Percentiles rank a stretch among this genome's conserved stretches.
Evolutionary conservation across 2,888 invertebrate genomes (phyloP).

Genomic region (Cynaeus angustus): DNA sequence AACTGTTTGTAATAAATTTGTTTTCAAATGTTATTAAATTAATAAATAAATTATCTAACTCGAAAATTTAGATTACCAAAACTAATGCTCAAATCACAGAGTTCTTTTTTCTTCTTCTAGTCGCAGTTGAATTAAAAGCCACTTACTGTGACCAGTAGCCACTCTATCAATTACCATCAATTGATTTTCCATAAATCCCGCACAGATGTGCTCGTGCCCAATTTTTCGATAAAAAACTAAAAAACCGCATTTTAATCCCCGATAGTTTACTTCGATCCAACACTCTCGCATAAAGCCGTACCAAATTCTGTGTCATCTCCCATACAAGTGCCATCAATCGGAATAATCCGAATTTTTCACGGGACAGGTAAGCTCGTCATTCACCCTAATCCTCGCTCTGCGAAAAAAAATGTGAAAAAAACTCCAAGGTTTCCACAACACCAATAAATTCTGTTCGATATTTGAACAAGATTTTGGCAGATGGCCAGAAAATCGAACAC

Average conservation of each 20-base stretch:
- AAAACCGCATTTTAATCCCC: conserved; percentile 1
- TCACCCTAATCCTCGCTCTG: not conserved
- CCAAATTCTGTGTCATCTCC: conserved; percentile 28
- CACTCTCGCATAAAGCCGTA: conserved; percentile 15
- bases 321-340: conserved; percentile 18
- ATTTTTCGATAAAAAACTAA: not conserved
- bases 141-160: no score
- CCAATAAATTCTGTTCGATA: conserved; percentile 10
- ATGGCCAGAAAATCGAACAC: conserved; percentile 70
- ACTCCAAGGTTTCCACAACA: not conserved
- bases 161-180: no score
- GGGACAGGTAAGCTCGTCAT: conserved; percentile 31
- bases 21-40: no score
- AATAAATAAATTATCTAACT: no score
- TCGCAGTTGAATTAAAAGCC: no score
- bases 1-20: no score
- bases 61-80: no score
- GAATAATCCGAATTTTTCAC: conserved; percentile 39
- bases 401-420: conserved; percentile 6
- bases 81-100: no score
- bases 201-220: not conserved
- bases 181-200: not conserved
- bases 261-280: conserved; percentile 21
- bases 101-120: no score
- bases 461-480: conserved; percentile 64